Evolutionary conservation across 2,797 vertebrate species (phyloP).

Genomic region (Gymnothorax reevesii): DNA sequence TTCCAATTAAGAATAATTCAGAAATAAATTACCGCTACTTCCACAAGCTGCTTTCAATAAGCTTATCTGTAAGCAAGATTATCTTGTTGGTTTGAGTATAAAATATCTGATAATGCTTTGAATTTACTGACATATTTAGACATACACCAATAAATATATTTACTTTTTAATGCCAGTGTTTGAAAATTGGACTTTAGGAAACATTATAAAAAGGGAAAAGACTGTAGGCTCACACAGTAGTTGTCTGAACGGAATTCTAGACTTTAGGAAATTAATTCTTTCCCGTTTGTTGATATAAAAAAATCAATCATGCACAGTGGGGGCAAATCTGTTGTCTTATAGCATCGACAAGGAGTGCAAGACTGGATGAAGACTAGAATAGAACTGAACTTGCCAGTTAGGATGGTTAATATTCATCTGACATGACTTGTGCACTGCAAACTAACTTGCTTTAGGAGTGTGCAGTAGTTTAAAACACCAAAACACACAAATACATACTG

Average conservation of each 20-base stretch:
- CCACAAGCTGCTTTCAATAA: not conserved
- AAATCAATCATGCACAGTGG: not conserved
- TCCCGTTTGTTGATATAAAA: not conserved
- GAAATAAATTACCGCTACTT: no score
- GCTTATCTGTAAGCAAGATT: not conserved
- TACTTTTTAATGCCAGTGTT: not conserved
- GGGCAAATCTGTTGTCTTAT: not conserved
- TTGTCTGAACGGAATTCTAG: not conserved
- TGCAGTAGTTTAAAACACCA: no score
- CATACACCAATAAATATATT: not conserved
- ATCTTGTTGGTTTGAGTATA: not conserved
- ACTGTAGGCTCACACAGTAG: not conserved
- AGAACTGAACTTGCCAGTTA: not conserved
- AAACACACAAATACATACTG: no score
- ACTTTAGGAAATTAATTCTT: not conserved
- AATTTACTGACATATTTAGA: not conserved
- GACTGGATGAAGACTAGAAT: not conserved
- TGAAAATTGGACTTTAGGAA: not conserved
- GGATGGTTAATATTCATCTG: not conserved
- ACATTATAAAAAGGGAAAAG: not conserved
- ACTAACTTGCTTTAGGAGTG: no score
- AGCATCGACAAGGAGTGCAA: not conserved
- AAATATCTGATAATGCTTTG: not conserved
- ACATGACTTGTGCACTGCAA: no score
- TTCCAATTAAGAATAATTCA: no score